These are phyloP conservation scores for Teleopsis dalmanni DNA, from an alignment of 1,140 invertebrate species.

Conservation along the genomic window DNA sequence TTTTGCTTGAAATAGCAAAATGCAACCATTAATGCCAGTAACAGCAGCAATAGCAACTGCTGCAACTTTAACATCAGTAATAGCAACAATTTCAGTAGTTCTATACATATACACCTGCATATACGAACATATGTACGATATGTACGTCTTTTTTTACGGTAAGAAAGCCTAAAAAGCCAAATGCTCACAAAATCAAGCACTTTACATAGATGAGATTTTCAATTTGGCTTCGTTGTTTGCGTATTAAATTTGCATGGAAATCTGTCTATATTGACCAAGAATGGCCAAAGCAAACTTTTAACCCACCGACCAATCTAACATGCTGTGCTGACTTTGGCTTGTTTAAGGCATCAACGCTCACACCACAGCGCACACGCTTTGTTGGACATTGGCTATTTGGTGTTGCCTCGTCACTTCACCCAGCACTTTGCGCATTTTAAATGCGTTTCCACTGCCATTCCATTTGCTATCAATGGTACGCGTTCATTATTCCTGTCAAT, in stretches of 20 bases:
- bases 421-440: constrained; percentile 5
- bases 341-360: neutral
- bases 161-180: no score
- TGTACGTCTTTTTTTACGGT: no score
- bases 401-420: neutral
- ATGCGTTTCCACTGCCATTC: neutral
- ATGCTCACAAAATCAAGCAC: no score
- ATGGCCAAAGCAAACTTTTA: constrained; percentile 1
- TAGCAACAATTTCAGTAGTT: neutral
- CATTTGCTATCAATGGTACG: constrained; percentile 8
- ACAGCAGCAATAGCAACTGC: constrained; percentile 3
- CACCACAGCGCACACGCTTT: neutral
- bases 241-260: constrained; percentile 45
- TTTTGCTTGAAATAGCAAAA: neutral
- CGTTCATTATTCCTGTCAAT: constrained; percentile 6
- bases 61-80: no score
- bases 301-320: neutral
- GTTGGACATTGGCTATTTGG: neutral
- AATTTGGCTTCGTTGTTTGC: constrained; percentile 42
- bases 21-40: constrained; percentile 1
- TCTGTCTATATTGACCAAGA: constrained; percentile 43
- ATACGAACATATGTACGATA: neutral
- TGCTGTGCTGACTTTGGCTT: neutral
- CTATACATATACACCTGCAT: neutral
- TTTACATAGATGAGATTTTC: constrained; percentile 43